phyloP scores from a whole-genome alignment of 2,113 vertebrate species.

The Engystomops pustulosus region DNA sequence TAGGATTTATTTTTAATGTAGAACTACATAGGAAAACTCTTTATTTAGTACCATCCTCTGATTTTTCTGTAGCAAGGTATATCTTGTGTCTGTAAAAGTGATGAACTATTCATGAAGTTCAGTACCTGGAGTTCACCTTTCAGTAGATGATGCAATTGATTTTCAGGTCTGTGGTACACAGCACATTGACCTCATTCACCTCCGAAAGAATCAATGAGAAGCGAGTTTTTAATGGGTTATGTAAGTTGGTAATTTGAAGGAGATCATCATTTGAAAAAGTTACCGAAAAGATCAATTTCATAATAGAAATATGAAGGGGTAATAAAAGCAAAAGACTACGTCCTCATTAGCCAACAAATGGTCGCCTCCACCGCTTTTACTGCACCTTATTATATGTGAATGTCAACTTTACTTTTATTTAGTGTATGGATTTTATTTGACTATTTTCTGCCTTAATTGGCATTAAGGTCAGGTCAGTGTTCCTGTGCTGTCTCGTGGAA shows the following conservation, averaged over 20 bases:
- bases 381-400: neutral
- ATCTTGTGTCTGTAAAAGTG: no score
- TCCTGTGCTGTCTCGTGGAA: neutral
- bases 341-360: constrained; percentile 5
- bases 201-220: neutral
- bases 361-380: neutral
- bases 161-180: neutral
- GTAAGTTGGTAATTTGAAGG: neutral
- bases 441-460: constrained; percentile 16
- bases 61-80: no score
- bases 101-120: no score
- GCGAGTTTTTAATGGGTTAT: neutral
- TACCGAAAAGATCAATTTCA: neutral
- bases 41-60: no score
- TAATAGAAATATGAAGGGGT: neutral
- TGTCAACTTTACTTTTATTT: constrained; percentile 6
- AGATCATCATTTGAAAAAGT: neutral
- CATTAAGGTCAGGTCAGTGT: neutral
- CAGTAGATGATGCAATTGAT: no score
- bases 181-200: neutral
- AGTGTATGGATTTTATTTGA: constrained; percentile 2
- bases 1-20: no score
- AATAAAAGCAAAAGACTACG: neutral
- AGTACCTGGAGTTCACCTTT: no score
- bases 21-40: no score